Conservation (phyloP, 2,113 vertebrate genomes). For the Illadopsis cleaveri region DNA sequence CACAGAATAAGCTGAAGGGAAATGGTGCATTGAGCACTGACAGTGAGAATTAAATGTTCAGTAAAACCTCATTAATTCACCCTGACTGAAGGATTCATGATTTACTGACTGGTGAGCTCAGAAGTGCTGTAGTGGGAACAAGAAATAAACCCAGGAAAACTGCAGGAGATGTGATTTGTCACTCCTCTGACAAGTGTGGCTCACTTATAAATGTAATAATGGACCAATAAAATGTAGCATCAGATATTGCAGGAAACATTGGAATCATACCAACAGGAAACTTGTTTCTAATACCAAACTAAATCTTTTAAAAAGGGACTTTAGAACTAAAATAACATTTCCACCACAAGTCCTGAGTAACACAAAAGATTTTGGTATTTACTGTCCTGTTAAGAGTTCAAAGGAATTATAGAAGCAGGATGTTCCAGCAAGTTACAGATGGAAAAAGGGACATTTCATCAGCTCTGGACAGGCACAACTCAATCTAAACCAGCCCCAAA, state of each 20-base stretch:
- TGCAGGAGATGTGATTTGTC: not conserved
- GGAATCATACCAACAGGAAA: not conserved
- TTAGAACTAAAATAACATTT: not conserved
- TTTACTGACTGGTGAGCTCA: constrained; percentile 29
- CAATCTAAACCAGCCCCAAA: not conserved
- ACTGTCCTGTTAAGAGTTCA: not conserved
- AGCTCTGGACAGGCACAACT: not conserved
- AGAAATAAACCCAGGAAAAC: not conserved
- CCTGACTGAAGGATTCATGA: not conserved
- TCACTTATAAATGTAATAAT: not conserved
- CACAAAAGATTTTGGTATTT: not conserved
- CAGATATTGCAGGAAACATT: not conserved
- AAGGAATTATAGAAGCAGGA: not conserved
- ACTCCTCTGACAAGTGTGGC: constrained; percentile 14
- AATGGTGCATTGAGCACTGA: constrained; percentile 2
- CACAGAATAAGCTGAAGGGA: not conserved
- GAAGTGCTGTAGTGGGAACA: not conserved
- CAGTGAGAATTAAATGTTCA: constrained; percentile 19
- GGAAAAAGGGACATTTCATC: not conserved
- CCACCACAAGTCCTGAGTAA: not conserved
- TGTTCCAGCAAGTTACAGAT: not conserved
- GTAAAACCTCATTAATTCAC: constrained; percentile 32
- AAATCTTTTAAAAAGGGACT: not conserved
- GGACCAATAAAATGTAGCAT: not conserved
- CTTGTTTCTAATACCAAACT: not conserved